Conservation (phyloP, 2,888 invertebrate genomes). For the Lamproptera curius region DNA sequence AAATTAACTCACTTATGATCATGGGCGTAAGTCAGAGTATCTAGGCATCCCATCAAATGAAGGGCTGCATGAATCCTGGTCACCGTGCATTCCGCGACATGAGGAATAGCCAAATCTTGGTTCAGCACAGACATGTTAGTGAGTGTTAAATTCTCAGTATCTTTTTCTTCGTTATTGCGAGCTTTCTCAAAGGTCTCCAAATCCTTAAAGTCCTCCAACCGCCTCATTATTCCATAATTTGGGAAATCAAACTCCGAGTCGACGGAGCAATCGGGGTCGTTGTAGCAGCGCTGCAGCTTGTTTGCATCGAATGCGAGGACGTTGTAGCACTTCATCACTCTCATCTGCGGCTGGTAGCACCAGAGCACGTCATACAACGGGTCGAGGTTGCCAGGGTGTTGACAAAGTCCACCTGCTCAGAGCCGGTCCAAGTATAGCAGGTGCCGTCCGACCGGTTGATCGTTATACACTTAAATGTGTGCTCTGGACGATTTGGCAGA, state of each 20-base stretch:
- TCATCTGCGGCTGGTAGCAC: constrained; percentile 87
- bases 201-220: constrained; percentile 63
- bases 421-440: constrained; percentile 89
- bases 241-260: constrained; percentile 57
- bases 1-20: constrained; percentile 81
- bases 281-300: constrained; percentile 58
- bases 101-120: constrained; percentile 90
- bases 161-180: constrained; percentile 44
- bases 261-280: constrained; percentile 42
- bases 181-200: constrained; percentile 55
- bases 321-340: constrained; percentile 87
- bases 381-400: constrained; percentile 91
- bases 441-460: constrained; percentile 93
- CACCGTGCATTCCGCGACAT: constrained; percentile 81
- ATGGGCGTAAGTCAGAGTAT: constrained; percentile 90
- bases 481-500: constrained; percentile 88
- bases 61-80: constrained; percentile 94
- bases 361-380: constrained; percentile 95
- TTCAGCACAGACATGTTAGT: constrained; percentile 82
- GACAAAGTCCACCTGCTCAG: constrained; percentile 90
- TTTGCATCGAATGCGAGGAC: constrained; percentile 87
- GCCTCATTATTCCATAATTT: constrained; percentile 59
- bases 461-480: constrained; percentile 91
- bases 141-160: constrained; percentile 49
- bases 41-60: constrained; percentile 92